These are phyloP conservation scores for Circaetus cinerascens DNA, from an alignment of 2,113 vertebrate genomes.

Conservation along the genomic window DNA sequence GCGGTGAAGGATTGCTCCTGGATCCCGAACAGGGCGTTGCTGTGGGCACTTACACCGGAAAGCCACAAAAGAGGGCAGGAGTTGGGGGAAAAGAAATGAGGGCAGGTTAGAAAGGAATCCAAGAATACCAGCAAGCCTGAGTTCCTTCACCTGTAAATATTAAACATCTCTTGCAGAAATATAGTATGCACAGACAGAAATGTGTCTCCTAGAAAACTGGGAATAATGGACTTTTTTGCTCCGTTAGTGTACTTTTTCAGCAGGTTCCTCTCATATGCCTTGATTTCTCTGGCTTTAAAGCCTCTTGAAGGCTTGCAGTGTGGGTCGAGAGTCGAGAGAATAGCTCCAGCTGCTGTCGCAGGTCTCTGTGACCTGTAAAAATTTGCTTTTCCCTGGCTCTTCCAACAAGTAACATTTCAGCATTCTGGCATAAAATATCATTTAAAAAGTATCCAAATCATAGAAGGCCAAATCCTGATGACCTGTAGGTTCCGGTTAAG, in stretches of 20 bases:
- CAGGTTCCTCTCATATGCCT: not conserved
- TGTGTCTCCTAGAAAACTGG: not conserved
- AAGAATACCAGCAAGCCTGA: not conserved
- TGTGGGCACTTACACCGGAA: not conserved
- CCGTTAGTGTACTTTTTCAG: not conserved
- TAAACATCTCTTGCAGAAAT: not conserved
- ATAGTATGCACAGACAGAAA: not conserved
- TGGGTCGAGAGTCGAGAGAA: not conserved
- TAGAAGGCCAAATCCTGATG: not conserved
- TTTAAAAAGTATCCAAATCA: not conserved
- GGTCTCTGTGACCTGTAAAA: not conserved
- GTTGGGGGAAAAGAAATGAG: not conserved
- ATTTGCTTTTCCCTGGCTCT: not conserved
- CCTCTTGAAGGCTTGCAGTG: not conserved
- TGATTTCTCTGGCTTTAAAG: not conserved
- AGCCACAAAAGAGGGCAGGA: not conserved
- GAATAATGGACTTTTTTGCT: not conserved
- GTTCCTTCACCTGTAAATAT: not conserved
- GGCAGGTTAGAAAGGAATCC: not conserved
- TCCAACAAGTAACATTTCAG: not conserved
- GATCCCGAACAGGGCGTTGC: not conserved
- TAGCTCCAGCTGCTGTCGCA: not conserved
- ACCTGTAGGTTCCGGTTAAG: not conserved
- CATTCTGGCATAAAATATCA: not conserved
- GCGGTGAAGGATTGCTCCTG: not conserved